phyloP scores from a whole-genome alignment of 2,797 vertebrate genomes.

The Schizothorax lantsangensis region DNA sequence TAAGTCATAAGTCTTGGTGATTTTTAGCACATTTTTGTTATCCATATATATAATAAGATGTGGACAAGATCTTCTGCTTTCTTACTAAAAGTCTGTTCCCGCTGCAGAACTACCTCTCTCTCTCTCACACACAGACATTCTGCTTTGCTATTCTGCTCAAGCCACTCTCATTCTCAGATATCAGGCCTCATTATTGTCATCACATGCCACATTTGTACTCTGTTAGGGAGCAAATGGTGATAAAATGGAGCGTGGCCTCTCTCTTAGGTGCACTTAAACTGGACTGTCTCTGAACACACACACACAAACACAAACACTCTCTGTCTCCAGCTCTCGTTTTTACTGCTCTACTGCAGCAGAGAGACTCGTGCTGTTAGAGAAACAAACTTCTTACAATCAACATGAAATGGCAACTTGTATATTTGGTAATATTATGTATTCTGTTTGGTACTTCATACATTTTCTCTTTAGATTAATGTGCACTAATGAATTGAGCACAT shows the following conservation, averaged over 20 bases:
- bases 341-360: not conserved
- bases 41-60: not conserved
- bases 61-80: not conserved
- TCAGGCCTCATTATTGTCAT: constrained; percentile 96
- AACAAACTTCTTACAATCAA: not conserved
- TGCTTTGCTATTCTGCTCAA: constrained; percentile 86
- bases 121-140: constrained; percentile 7
- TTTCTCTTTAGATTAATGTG: not conserved
- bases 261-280: constrained; percentile 72
- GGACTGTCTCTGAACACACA: constrained; percentile 67
- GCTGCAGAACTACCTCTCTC: not conserved
- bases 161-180: constrained; percentile 85
- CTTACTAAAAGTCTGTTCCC: not conserved
- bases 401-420: no score
- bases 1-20: not conserved
- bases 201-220: constrained; percentile 95
- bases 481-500: not conserved
- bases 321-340: not conserved
- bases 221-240: constrained; percentile 92
- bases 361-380: not conserved
- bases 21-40: not conserved
- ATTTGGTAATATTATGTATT: not conserved
- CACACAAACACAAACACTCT: constrained; percentile 19
- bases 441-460: not conserved
- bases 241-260: constrained; percentile 85